These are phyloP conservation scores for Phocoena phocoena DNA, from an alignment of 2,113 vertebrate genomes.

Conservation along the genomic window DNA sequence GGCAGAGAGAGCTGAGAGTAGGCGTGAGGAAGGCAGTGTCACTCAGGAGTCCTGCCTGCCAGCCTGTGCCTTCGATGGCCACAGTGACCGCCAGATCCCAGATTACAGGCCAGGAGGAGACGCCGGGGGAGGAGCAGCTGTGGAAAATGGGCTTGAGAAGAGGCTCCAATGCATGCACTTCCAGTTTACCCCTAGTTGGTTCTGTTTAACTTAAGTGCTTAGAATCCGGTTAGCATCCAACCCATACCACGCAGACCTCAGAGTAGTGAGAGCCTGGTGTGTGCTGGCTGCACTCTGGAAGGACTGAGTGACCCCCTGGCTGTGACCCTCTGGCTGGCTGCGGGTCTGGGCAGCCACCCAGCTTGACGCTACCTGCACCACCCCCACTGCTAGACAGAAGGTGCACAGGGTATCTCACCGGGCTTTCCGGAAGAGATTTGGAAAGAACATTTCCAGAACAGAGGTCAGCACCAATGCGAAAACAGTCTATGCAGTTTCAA, in stretches of 20 bases:
- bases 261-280: not conserved
- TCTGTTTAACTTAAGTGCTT: conserved; percentile 16
- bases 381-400: not conserved
- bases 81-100: not conserved
- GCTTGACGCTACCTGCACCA: not conserved
- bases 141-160: not conserved
- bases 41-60: not conserved
- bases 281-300: not conserved
- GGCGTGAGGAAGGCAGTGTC: not conserved
- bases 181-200: not conserved
- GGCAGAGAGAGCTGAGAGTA: not conserved
- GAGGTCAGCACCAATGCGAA: not conserved
- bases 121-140: not conserved
- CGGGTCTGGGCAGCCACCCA: not conserved
- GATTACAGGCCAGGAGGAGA: not conserved
- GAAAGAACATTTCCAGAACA: not conserved
- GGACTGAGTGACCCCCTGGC: not conserved
- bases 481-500: not conserved
- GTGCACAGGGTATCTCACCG: not conserved
- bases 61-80: not conserved
- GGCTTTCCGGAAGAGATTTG: not conserved
- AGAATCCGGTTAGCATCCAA: not conserved
- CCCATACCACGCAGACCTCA: not conserved
- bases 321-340: not conserved
- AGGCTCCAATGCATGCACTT: not conserved